A percentile compares a stretch with the other conserved stretches of the same genome.
These are phyloP conservation scores for Cotesia congregata DNA, from an alignment of 2,888 invertebrate species.

Conservation along the genomic window DNA sequence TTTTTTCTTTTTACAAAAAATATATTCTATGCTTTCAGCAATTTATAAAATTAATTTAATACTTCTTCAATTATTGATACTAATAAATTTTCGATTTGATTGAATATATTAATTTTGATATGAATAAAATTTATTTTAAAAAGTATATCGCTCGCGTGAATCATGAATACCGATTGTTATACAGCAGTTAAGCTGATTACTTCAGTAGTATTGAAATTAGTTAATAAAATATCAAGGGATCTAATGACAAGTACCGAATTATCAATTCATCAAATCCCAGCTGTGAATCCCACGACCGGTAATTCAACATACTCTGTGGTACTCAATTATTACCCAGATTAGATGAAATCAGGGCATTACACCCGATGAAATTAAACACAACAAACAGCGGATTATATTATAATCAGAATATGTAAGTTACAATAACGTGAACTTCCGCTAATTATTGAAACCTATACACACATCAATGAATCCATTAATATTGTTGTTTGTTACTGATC, in stretches of 20 bases:
- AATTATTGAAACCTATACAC: too few relatives aligned
- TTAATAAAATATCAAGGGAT: neutral
- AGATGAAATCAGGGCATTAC: neutral
- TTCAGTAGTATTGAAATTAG: neutral
- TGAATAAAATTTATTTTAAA: too few relatives aligned
- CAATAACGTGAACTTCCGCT: neutral
- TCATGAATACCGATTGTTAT: neutral
- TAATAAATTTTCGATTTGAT: too few relatives aligned
- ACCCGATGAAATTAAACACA: neutral
- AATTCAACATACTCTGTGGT: neutral
- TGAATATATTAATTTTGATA: too few relatives aligned
- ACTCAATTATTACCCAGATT: neutral
- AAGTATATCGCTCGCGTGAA: neutral
- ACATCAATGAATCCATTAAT: too few relatives aligned
- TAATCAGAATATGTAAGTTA: neutral
- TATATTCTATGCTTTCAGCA: neutral
- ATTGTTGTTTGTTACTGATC: too few relatives aligned
- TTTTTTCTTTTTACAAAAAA: neutral
- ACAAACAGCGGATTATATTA: neutral
- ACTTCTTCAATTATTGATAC: too few relatives aligned
- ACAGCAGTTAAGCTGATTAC: neutral
- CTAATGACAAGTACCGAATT: neutral
- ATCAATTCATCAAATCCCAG: neutral
- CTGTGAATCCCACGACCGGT: neutral
- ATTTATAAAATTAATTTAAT: neutral